Base-by-base conservation (phyloP, 2,797 vertebrate genomes). In the Typhlichthys subterraneus region DNA sequence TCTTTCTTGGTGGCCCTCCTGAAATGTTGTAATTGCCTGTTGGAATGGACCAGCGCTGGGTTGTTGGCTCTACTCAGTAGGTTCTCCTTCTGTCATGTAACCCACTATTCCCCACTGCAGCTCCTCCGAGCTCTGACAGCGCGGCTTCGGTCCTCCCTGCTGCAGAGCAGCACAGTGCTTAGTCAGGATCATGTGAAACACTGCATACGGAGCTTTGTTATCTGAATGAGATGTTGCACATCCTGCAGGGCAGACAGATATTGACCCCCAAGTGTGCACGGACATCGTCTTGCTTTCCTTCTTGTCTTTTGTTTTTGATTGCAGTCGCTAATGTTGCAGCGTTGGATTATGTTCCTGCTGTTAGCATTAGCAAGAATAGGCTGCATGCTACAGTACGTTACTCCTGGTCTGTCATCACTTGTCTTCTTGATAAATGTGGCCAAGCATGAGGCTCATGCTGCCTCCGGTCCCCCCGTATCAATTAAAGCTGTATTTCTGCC, bases 401-500 rank as follows among this genome's bases (percentile, higher is more conserved):
- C 65, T 73, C 59, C 61, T 77, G 72, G 82, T 84, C 69, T 65
- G 73, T 78, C 50, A 12, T 8, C 14, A 50, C 31, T 17, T 62
- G 59, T 70, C 72, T 78, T 67, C 59, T 64, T 67, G 52, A 60
- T 55, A 79, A 77, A 72, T 19, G 64, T 69, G 67, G 12, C 65
- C 71, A 76, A 73, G 69, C 63, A 17, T 73, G 73, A 49, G 69
- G 68, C 71, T 65, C 57, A 72, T 69, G 80, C 76, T 72, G 75
- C 72, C 72, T 71, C 65, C 70, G 71, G 76, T 70, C 65, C 81
- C 77, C 75, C 78, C 78, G 69, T 77, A 81, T 85, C 89, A 92
- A 92, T 92, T 92, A 91, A 91, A 91, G 83, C 84, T 87, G 86
- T 89, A 90, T 90, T 88, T 82, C 84, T 84, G 79, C 77, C 61